phyloP scores from a whole-genome alignment of 2,113 vertebrate species.

The Apteryx owenii region DNA sequence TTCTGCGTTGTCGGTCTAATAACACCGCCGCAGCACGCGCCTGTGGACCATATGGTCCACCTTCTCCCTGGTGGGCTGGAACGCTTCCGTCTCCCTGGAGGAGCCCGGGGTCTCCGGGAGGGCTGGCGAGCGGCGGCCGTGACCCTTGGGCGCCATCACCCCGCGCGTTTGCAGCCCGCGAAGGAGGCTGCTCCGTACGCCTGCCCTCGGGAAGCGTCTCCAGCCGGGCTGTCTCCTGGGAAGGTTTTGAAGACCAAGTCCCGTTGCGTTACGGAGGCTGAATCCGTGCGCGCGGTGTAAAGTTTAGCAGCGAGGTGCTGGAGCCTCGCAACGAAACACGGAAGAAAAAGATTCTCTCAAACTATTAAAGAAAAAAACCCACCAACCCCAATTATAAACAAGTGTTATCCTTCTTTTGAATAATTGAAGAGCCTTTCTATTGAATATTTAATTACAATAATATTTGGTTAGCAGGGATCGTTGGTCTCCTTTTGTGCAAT shows the following conservation, averaged over 20 bases:
- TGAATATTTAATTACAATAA: constrained; percentile 77
- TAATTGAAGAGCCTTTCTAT: constrained; percentile 71
- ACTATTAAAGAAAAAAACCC: background rate
- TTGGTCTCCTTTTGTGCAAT: constrained; percentile 46
- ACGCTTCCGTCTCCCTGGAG: background rate
- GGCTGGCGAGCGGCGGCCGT: background rate
- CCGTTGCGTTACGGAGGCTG: background rate
- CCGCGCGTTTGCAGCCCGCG: no score
- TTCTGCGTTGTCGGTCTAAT: background rate
- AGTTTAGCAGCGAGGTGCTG: background rate
- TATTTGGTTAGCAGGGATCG: constrained; percentile 67
- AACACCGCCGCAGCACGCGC: background rate
- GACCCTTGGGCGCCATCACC: no score
- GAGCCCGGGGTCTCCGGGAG: background rate
- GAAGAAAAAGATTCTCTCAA: background rate
- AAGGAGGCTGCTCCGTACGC: background rate
- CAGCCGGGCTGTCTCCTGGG: background rate
- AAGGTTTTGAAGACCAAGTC: no score
- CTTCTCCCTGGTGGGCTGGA: background rate
- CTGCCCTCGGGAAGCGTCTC: background rate
- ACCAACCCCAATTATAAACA: constrained; percentile 48
- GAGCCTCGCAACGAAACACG: background rate
- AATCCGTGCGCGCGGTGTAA: no score
- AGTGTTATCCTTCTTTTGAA: constrained; percentile 63
- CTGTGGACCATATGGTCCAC: background rate